Percentiles rank a stretch among this genome's conserved stretches.
phyloP scores from a whole-genome alignment of 1,140 invertebrate genomes.

The Chironomus tepperi region DNA sequence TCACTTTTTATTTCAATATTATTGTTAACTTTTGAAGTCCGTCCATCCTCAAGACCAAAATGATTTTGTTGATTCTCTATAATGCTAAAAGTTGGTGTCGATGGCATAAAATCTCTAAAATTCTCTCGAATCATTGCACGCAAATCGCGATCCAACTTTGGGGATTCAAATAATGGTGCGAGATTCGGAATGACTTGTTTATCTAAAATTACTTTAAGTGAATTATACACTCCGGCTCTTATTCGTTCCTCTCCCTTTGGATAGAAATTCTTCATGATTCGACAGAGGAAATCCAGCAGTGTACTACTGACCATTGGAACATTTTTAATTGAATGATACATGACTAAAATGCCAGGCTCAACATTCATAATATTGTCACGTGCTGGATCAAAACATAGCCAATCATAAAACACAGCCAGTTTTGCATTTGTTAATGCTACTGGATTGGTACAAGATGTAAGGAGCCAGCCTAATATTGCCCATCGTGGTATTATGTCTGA shows the following conservation, averaged over 20 bases:
- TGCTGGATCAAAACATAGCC: conserved; percentile 91
- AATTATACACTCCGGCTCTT: conserved; percentile 80
- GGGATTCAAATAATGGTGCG: conserved; percentile 85
- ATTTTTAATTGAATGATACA: conserved; percentile 94
- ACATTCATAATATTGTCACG: conserved; percentile 99
- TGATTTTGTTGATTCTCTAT: conserved; percentile 34
- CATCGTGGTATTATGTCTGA: conserved; percentile 98
- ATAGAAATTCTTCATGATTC: conserved; percentile 92
- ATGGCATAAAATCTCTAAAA: conserved; percentile 83
- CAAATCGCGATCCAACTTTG: conserved; percentile 84
- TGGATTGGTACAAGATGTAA: conserved; percentile 90
- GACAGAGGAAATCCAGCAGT: conserved; percentile 88
- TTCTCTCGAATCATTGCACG: conserved; percentile 76
- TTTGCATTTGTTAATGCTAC: conserved; percentile 93
- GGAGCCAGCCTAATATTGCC: conserved; percentile 96
- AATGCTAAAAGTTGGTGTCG: conserved; percentile 38
- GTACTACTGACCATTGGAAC: conserved; percentile 93
- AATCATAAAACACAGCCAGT: conserved; percentile 93
- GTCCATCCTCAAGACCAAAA: not conserved
- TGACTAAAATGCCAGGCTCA: conserved; percentile 95
- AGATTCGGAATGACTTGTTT: conserved; percentile 79
- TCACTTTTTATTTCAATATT: conserved; percentile 26
- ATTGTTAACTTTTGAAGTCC: not conserved
- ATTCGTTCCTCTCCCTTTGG: conserved; percentile 77
- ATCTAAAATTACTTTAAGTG: conserved; percentile 86